Evolutionary conservation across 2,797 vertebrate genomes (phyloP), one percentile per base, ranked within the genome.

Genomic region (Chelmon rostratus): DNA sequence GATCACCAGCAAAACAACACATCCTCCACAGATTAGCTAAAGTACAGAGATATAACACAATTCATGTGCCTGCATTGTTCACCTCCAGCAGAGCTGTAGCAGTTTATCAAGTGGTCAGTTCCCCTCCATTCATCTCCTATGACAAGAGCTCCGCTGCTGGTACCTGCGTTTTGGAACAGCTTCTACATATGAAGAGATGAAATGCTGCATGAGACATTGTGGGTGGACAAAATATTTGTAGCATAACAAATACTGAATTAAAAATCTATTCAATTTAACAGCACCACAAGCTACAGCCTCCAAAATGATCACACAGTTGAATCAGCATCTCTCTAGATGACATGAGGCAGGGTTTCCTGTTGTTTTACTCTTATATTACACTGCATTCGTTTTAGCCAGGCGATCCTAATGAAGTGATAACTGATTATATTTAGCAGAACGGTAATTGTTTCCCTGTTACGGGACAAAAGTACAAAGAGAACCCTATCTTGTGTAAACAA

Each of bases 51-150:
- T 28, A 31, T 3, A 31, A 33, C 5, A 56, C 13, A 3, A 42
- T 40, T 66, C 21, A 5, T 23, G 38, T 28, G 28, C 33, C 40
- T n/a, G n/a, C 56, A 72, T 58, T 63, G 46, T 31, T 54, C n/a
- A 28, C 23, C 52, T 13, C 64, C 47, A 37, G 63, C 46, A 59
- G 64, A 44, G 47, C 1, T 59, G 25, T 11, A 44, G 40, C 40
- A 13, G 40, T 79, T 66, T 38, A 47, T 42, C 52, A 53, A 59
- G 47, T 0, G 56, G 53, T 62, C 25, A 19, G 4, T 76, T 82
- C n/a, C 38, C 37, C 56, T 28, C 52, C 42, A 73, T 73, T 50
- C 12, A 68, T 77, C 49, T 74, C 68, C 33, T 0, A 67, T 50
- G 65, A 74, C 47, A 47, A n/a, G 21, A 69, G 42, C 40, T 66